Evolutionary conservation across 2,113 vertebrate species (phyloP), one percentile per base, ranked within the genome.

Genomic region (Marmota flaviventris): DNA sequence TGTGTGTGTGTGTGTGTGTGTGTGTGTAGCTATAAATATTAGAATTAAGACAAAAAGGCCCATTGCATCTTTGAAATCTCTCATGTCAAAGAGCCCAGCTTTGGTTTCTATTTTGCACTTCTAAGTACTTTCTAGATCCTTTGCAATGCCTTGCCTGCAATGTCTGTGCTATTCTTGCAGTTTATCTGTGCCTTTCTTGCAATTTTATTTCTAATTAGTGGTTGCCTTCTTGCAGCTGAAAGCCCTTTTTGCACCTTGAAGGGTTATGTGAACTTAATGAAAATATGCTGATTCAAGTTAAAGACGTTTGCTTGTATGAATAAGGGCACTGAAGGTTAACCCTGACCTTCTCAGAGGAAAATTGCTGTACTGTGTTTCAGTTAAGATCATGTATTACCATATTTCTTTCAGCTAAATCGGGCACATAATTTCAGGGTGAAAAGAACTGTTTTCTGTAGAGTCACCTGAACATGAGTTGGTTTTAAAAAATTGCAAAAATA

Each of bases 171-270:
- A 89, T 96, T 81, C 94, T 97, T 94, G 85, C 70, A 91, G 53
- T 45, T 95, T 76, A 93, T 94, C 42, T 88, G 75, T 88, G 96
- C 78, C 87, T 96, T 98, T 77, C 97, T 97, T 96, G 92, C 67
- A 92, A 83, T 77, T 98, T 98, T 89, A 95, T 95, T 98, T 98
- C 96, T 97, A 97, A 97, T 98, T 98, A 98, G 97, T 98, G 98
- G 98, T 98, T 98, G 97, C 97, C 84, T 97, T 97, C 95, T 94
- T 98, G 92, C 63, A 98, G 96, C 97, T 10, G 73, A 98, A 98
- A 98, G 98, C 67, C 95, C 78, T 93, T 98, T 98, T 98, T 98
- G 97, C 98, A 98, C 98, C 95, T 98, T 98, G 96, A 95, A 98
- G 97, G 97, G 97, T 97, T 86, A 97, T 92, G 97, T 97, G 92